Conservation (phyloP, 2,888 invertebrate species). For the Eristalis tenax region DNA sequence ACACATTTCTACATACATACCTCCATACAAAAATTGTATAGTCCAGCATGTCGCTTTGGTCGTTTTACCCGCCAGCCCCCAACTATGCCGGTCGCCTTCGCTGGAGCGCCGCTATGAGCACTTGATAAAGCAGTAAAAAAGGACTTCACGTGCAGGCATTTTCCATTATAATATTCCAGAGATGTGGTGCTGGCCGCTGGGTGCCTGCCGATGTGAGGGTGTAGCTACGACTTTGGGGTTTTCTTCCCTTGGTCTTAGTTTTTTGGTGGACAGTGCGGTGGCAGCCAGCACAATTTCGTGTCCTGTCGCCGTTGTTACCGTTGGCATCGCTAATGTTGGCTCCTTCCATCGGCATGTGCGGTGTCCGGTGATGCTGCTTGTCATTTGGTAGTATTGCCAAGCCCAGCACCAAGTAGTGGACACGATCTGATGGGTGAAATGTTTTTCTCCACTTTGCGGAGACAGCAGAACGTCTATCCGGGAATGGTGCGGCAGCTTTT, state of each 20-base stretch:
- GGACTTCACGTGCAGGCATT: constrained; percentile 72
- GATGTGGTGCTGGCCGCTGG: constrained; percentile 40
- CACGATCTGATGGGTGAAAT: constrained; percentile 66
- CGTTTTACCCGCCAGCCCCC: constrained; percentile 25
- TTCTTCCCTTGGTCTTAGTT: constrained; percentile 68
- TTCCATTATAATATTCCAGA: constrained; percentile 67
- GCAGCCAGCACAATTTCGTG: constrained; percentile 67
- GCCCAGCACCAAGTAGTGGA: constrained; percentile 33
- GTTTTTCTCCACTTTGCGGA: constrained; percentile 70
- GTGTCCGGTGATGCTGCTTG: constrained; percentile 30
- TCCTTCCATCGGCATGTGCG: constrained; percentile 47
- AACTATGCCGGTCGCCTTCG: neutral
- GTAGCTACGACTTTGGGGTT: constrained; percentile 69
- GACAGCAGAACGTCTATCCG: constrained; percentile 62
- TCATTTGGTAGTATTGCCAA: constrained; percentile 57
- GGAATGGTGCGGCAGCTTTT: constrained; percentile 9
- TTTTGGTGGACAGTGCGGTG: constrained; percentile 69
- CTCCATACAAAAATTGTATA: neutral
- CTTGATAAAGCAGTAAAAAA: constrained; percentile 69
- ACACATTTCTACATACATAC: neutral
- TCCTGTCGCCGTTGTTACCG: constrained; percentile 70
- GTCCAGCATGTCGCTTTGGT: constrained; percentile 61
- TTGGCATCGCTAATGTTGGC: constrained; percentile 71
- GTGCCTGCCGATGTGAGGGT: constrained; percentile 54
- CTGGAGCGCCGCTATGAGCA: constrained; percentile 20